Percentiles rank a stretch among this genome's conserved stretches.
Conservation (phyloP, 2,888 invertebrate genomes). For the Meiosimyza decipiens region DNA sequence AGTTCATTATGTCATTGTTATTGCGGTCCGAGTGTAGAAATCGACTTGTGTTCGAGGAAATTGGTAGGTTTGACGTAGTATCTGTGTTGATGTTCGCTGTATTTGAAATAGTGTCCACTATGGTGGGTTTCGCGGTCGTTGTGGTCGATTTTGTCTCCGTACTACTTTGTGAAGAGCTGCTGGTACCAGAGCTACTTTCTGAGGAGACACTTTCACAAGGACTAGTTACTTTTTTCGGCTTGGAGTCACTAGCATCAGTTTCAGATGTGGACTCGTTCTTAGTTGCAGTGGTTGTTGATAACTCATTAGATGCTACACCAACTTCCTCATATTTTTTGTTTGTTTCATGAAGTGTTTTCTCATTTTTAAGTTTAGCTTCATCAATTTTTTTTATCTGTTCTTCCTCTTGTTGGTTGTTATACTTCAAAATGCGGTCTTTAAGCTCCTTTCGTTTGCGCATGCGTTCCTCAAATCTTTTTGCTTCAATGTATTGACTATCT, state of each 20-base stretch:
- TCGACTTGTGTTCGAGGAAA: slow-evolving; percentile 39
- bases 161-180: slow-evolving; percentile 34
- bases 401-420: slow-evolving; percentile 66
- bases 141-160: slow-evolving; percentile 49
- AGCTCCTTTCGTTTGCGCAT: slow-evolving; percentile 85
- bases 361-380: slow-evolving; percentile 31
- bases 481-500: slow-evolving; percentile 67
- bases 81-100: slow-evolving; percentile 51
- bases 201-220: slow-evolving; percentile 42
- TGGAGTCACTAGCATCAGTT: slow-evolving; percentile 48
- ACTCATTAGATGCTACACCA: slow-evolving; percentile 23
- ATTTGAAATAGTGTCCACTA: slow-evolving; percentile 51
- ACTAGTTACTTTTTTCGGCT: slow-evolving; percentile 61
- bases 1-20: slow-evolving; percentile 60
- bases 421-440: slow-evolving; percentile 85
- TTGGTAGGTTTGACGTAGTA: slow-evolving; percentile 45
- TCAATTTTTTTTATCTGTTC: slow-evolving; percentile 37
- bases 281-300: slow-evolving; percentile 32
- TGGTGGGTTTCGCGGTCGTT: slow-evolving; percentile 43
- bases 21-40: slow-evolving; percentile 42
- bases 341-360: slow-evolving; percentile 35
- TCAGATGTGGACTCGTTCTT: slow-evolving; percentile 39
- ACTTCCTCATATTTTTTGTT: slow-evolving; percentile 34
- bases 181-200: slow-evolving; percentile 50
- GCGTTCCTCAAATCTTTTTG: slow-evolving; percentile 73